These are phyloP conservation scores for Lasioglossum calceatum DNA, from an alignment of 2,888 invertebrate species.

Conservation along the genomic window DNA sequence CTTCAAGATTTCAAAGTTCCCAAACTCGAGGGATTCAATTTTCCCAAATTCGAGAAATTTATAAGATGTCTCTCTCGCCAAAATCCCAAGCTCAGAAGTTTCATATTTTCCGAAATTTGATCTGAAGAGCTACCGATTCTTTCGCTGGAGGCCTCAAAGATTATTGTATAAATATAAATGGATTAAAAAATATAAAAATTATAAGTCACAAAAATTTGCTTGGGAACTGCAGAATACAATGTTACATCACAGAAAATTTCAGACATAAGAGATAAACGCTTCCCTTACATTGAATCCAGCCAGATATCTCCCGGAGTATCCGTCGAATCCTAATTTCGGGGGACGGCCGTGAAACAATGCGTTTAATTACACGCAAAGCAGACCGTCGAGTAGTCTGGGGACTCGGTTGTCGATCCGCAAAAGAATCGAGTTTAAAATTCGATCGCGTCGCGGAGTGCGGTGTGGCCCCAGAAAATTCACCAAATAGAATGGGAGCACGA, in stretches of 20 bases:
- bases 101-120: not conserved
- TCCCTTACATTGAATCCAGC: not conserved
- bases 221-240: not conserved
- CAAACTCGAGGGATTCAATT: not conserved
- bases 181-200: too few relatives aligned
- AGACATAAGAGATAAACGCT: not conserved
- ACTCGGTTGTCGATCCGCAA: not conserved
- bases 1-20: not conserved
- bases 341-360: not conserved
- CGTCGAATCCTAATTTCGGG: not conserved
- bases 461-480: not conserved
- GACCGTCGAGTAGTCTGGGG: not conserved
- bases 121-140: too few relatives aligned
- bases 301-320: not conserved
- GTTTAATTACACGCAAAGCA: not conserved
- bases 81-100: not conserved
- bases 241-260: not conserved
- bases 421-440: conserved; percentile 5
- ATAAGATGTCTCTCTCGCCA: too few relatives aligned
- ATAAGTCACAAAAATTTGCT: not conserved
- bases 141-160: too few relatives aligned
- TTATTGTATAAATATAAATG: too few relatives aligned
- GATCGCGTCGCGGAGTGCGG: not conserved
- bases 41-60: not conserved
- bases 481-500: conserved; percentile 13